A percentile compares a stretch with the other conserved stretches of the same genome.
phyloP scores from a whole-genome alignment of 2,797 vertebrate species.

The Denticeps clupeoides region DNA sequence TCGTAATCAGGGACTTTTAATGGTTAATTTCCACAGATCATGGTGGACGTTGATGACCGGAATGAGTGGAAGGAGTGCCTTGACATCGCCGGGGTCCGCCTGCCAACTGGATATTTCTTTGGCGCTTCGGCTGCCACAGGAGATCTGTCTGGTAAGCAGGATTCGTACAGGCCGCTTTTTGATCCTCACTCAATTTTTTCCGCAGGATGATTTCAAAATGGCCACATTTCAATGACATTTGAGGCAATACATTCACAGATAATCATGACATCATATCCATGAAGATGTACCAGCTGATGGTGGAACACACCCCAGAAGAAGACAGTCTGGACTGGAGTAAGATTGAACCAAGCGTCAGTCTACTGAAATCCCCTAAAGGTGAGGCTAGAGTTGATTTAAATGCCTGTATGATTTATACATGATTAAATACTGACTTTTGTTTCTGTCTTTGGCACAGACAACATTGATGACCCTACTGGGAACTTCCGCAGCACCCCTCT shows the following conservation, averaged over 20 bases:
- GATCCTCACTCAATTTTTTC: too few species aligned
- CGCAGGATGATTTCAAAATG: too few species aligned
- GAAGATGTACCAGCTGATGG: constrained; percentile 97
- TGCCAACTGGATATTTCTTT: constrained; percentile 92
- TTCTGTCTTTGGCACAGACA: too few species aligned
- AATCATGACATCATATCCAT: constrained; percentile 97
- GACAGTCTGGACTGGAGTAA: constrained; percentile 93
- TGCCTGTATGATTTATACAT: too few species aligned
- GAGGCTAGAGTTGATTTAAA: too few species aligned
- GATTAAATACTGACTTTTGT: too few species aligned
- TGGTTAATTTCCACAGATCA: constrained; percentile 60
- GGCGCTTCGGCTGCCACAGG: constrained; percentile 90
- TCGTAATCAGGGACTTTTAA: too few species aligned
- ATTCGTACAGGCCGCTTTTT: too few species aligned
- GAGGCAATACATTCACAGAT: constrained; percentile 70
- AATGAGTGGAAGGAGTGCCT: constrained; percentile 97
- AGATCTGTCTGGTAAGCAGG: constrained; percentile 94
- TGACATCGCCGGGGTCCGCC: constrained; percentile 82
- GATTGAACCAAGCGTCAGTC: constrained; percentile 87
- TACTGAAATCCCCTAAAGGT: constrained; percentile 96
- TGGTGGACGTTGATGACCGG: constrained; percentile 87
- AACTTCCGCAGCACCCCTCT: constrained; percentile 88
- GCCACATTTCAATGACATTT: too few species aligned
- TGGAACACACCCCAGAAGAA: constrained; percentile 85
- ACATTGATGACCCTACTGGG: constrained; percentile 88